phyloP scores from a whole-genome alignment of 2,797 vertebrate genomes.

The Characodon lateralis region DNA sequence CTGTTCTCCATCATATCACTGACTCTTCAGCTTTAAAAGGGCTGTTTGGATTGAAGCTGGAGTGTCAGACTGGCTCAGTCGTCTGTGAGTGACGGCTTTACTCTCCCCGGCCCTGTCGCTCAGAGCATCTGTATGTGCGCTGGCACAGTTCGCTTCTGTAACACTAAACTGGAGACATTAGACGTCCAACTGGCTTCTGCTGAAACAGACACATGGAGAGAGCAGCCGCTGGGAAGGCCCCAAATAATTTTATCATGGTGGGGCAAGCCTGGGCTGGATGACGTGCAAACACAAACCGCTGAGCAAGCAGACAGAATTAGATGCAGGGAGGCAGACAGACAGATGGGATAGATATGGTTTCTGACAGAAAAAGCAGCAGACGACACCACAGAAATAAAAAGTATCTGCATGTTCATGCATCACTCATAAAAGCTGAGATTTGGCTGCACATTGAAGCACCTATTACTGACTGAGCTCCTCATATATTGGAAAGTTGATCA shows the following conservation, averaged over 20 bases:
- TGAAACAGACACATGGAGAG: conserved; percentile 44
- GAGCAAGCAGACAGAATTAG: conserved; percentile 16
- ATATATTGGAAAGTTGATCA: too few species aligned
- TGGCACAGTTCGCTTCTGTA: conserved; percentile 36
- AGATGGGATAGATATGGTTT: background rate
- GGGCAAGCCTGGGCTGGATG: conserved; percentile 52
- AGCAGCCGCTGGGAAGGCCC: conserved; percentile 46
- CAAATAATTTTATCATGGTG: conserved; percentile 52
- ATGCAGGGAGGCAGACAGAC: background rate
- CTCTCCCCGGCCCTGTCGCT: background rate
- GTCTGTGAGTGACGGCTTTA: background rate
- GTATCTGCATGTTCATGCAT: too few species aligned
- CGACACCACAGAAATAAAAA: background rate
- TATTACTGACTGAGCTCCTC: too few species aligned
- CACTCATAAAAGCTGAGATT: too few species aligned
- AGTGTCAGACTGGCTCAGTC: background rate
- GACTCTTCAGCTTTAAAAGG: too few species aligned
- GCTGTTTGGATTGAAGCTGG: too few species aligned
- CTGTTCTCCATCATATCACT: too few species aligned
- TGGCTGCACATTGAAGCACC: too few species aligned
- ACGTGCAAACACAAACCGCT: background rate
- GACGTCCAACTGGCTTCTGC: conserved; percentile 45
- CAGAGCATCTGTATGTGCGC: background rate
- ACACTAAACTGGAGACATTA: conserved; percentile 58
- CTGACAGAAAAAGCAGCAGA: background rate